These are phyloP conservation scores for Prionailurus viverrinus DNA, from an alignment of 2,113 vertebrate species.

Conservation along the genomic window DNA sequence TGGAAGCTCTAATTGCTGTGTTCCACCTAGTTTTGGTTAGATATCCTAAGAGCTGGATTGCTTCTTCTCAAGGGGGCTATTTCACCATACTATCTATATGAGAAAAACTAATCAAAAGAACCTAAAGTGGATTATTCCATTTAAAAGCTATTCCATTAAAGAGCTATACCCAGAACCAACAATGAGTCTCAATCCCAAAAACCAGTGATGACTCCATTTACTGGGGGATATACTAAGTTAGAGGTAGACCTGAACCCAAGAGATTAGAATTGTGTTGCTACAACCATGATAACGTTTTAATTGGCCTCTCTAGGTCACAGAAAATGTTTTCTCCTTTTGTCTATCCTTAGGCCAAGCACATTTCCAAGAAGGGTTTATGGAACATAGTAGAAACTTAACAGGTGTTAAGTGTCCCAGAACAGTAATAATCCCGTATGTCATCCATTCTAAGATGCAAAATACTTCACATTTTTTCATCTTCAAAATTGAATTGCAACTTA, in stretches of 20 bases:
- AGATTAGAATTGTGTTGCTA: background rate
- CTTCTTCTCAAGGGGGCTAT: background rate
- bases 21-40: background rate
- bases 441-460: background rate
- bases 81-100: background rate
- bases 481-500: background rate
- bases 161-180: background rate
- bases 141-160: background rate
- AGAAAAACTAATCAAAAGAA: background rate
- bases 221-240: background rate
- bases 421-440: background rate
- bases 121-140: background rate
- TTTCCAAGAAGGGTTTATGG: background rate
- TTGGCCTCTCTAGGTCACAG: background rate
- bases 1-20: background rate
- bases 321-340: background rate
- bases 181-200: background rate
- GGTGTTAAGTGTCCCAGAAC: background rate
- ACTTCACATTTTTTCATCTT: constrained; percentile 11
- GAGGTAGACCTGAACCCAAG: background rate
- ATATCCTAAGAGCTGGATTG: background rate
- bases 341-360: background rate
- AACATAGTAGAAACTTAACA: background rate
- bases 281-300: background rate
- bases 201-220: background rate